Percentiles rank a stretch among this genome's conserved stretches.
Conservation (phyloP, 2,797 vertebrate species). For the Crax fasciolata region DNA sequence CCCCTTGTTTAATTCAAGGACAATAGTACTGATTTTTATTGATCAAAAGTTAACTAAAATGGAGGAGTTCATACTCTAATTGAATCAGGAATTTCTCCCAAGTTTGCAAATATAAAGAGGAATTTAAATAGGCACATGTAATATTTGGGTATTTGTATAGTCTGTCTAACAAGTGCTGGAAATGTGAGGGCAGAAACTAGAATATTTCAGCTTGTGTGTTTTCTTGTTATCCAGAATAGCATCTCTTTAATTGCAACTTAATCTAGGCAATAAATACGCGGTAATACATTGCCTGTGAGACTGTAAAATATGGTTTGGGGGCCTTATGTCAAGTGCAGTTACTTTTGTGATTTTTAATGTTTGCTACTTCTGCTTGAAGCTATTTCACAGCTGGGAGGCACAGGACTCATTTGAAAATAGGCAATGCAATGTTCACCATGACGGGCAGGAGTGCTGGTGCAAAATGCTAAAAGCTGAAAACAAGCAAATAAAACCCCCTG, state of each 20-base stretch:
- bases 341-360: constrained; percentile 28
- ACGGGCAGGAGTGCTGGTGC: not conserved
- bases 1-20: not conserved
- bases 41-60: not conserved
- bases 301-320: constrained; percentile 27
- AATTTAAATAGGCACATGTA: not conserved
- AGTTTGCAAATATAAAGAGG: not conserved
- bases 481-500: not conserved
- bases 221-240: not conserved
- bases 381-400: constrained; percentile 28
- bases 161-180: not conserved
- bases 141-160: not conserved
- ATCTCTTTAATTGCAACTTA: constrained; percentile 14
- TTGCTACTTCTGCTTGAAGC: constrained; percentile 33
- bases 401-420: constrained; percentile 36
- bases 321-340: constrained; percentile 42
- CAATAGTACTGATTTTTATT: not conserved
- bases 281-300: constrained; percentile 12
- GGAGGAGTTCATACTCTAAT: not conserved
- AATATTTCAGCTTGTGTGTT: not conserved
- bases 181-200: not conserved
- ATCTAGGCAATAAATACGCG: not conserved
- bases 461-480: not conserved
- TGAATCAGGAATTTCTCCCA: not conserved
- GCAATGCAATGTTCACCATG: constrained; percentile 19